Conservation (phyloP, 2,888 invertebrate genomes). For the Brenthis ino region DNA sequence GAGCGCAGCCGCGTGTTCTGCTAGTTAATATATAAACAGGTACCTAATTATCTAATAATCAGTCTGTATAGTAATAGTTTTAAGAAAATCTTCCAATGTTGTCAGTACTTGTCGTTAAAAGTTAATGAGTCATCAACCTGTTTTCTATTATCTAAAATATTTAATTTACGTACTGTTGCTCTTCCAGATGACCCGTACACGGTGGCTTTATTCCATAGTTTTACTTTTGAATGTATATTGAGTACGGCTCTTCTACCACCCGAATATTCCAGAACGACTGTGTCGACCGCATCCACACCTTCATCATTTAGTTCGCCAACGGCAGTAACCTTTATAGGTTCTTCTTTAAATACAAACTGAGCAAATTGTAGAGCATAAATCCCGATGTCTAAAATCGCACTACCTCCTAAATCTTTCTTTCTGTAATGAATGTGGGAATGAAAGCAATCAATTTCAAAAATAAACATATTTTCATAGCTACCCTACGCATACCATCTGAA, state of each 20-base stretch:
- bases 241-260: slow-evolving; percentile 84
- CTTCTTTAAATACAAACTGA: slow-evolving; percentile 86
- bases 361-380: slow-evolving; percentile 89
- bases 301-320: slow-evolving; percentile 86
- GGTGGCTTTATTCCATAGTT: slow-evolving; percentile 83
- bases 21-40: no score
- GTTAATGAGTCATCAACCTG: no score
- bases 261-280: slow-evolving; percentile 84
- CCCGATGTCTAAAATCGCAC: slow-evolving; percentile 89
- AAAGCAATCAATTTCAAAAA: no score
- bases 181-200: slow-evolving; percentile 86
- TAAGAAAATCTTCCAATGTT: no score
- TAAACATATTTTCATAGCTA: no score
- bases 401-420: slow-evolving; percentile 89
- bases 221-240: slow-evolving; percentile 70
- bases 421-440: slow-evolving; percentile 53
- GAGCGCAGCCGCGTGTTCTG: no score
- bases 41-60: no score
- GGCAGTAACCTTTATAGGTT: slow-evolving; percentile 86
- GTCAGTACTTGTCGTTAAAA: no score
- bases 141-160: no score
- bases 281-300: slow-evolving; percentile 86
- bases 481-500: no score
- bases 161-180: slow-evolving; percentile 69
- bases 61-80: no score